Conservation (phyloP, 2,888 invertebrate genomes). For the Tinea trinotella region DNA sequence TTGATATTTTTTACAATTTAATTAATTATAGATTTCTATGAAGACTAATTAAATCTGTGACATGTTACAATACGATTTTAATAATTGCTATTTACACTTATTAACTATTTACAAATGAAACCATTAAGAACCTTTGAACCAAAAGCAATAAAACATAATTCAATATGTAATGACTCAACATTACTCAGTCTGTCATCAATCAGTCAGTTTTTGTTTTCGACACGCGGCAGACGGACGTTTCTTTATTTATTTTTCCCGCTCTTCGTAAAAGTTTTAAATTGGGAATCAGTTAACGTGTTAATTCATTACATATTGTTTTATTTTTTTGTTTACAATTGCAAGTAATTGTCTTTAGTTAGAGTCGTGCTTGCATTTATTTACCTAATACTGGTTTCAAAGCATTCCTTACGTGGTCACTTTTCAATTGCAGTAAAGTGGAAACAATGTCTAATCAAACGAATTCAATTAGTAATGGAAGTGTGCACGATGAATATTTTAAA, state of each 20-base stretch:
- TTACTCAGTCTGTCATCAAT: neutral
- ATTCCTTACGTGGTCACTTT: neutral
- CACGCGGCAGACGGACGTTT: neutral
- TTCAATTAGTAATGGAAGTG: slow-evolving; percentile 29
- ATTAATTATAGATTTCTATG: no score
- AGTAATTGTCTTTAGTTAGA: neutral
- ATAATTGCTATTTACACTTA: no score
- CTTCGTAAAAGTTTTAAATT: neutral
- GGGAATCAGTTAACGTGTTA: neutral
- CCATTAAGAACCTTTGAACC: no score
- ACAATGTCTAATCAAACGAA: neutral
- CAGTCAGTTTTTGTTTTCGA: neutral
- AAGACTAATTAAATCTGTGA: no score
- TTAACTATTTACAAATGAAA: no score
- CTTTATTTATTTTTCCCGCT: slow-evolving; percentile 2
- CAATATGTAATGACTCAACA: neutral
- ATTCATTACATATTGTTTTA: no score
- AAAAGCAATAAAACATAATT: no score
- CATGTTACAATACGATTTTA: no score
- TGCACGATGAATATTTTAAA: slow-evolving; percentile 44
- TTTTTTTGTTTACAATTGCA: neutral
- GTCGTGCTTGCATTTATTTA: neutral
- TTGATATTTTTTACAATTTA: no score
- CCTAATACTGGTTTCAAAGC: neutral
- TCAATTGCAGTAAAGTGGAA: neutral